phyloP scores from a whole-genome alignment of 2,888 invertebrate genomes.

The Schrankia costaestrigalis region DNA sequence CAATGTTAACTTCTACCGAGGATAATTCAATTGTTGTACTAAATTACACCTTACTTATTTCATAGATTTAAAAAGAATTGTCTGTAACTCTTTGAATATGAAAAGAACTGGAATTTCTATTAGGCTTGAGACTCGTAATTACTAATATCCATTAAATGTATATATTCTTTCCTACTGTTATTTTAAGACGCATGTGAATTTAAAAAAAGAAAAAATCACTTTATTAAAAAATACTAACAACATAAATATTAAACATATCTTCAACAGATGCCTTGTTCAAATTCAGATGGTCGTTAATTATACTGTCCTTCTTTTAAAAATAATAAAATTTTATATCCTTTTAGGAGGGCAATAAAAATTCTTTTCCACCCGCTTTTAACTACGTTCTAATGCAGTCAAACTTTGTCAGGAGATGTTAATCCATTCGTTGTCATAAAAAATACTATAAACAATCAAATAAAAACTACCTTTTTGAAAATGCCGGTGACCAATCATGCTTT shows the following conservation, averaged over 20 bases:
- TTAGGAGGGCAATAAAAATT: conserved; percentile 65
- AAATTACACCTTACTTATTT: no score
- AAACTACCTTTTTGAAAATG: background rate
- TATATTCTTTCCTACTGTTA: conserved; percentile 8
- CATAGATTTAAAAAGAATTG: no score
- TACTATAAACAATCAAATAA: conserved; percentile 41
- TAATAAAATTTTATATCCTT: conserved; percentile 64
- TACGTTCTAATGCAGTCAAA: conserved; percentile 54
- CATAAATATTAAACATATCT: conserved; percentile 17
- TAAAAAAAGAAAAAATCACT: no score
- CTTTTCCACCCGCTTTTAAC: conserved; percentile 58
- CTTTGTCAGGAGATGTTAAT: conserved; percentile 50
- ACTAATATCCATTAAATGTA: conserved; percentile 2
- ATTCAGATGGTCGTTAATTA: conserved; percentile 48
- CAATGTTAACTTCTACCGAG: no score
- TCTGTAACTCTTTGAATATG: no score
- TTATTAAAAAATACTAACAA: no score
- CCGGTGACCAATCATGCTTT: no score
- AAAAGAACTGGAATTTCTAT: no score
- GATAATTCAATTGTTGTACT: no score
- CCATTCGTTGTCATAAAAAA: conserved; percentile 47
- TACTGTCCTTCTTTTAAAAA: conserved; percentile 47
- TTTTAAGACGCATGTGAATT: conserved; percentile 28
- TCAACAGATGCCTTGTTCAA: conserved; percentile 24
- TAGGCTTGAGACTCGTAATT: no score